Evolutionary conservation across 2,888 invertebrate species (phyloP), one percentile per base, ranked within the genome.

Genomic region (Chrysotoxum bicinctum): DNA sequence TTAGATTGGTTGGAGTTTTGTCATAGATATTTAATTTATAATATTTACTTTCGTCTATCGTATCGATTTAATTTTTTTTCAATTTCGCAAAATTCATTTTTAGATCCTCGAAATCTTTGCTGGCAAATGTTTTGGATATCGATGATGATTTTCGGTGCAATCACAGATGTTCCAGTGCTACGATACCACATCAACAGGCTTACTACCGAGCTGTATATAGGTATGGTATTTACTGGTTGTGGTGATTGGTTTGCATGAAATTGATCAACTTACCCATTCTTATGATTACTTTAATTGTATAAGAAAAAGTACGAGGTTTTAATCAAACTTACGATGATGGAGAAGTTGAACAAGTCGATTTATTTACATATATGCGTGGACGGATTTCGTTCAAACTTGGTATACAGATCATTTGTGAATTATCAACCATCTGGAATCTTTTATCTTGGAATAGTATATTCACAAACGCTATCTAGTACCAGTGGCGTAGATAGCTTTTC

Each of bases 81-180:
- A 74, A 78, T 74, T 26, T 56, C 23, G 1, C 7, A 9, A 50
- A 58, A 74, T 66, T 50, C 1, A 58, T 64, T 87, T 87, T 19
- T 91, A 95, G 94, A 91, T 98, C 98, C 89, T 98, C 98, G 90
- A 97, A 98, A 93, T 98, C 98, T 91, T 94, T 99, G 90, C 94
- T 99, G 90, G 98, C 98, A 90, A 98, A 98, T 93, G 98, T 98
- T 90, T 94, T 98, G 91, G 98, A 98, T 93, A 97, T 98, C 92
- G 98, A 98, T 92, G 98, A 98, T 93, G 98, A 98, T 93, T 97
- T 97, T 93, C 94, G 96, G 89, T 96, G 96, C 93, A 94, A 95
- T 91, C 95, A 95, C 91, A 93, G 95, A 91, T 92, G 92, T 88
- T 90, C 92, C 88, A 92, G 92, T 87, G 91, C 92, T 88, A 93